Evolutionary conservation across 2,888 invertebrate species (phyloP), one percentile per base, ranked within the genome.

Genomic region (Lissonota sp.): DNA sequence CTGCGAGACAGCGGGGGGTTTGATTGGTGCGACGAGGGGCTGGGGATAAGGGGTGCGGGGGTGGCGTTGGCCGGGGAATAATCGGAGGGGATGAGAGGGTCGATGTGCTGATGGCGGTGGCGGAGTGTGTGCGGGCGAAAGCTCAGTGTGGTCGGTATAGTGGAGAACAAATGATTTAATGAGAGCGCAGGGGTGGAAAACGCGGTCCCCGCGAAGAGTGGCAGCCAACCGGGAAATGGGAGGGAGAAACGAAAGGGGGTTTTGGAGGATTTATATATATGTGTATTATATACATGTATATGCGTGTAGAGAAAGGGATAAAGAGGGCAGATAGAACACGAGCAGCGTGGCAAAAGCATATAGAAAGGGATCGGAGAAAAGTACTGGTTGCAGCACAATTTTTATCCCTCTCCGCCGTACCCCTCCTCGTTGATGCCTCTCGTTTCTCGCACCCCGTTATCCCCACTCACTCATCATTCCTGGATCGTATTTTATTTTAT

Each of bases 101-200:
- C 58, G 37, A 42, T 46, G 37, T 40, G 12, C 37, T 14, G 70
- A 74, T 70, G 58, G 62, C 49, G 73, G 70, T 73, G 55, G 55
- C 12, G 57, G 73, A 53, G 75, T 79, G 81, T 79, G 76, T 73
- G 49, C 64, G 74, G 78, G 66, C 78, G 72, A 57, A 77, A 77
- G 71, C 55, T 79, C 70, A 82, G 81, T 77, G 81, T 82, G 69
- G 80, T 69, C 79, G 85, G 75, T 78, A 26, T 26, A 85, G 82
- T 83, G 83, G 84, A 85, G 88, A 88, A 89, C 90, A 88, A 90
- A 88, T 87, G 89, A 88, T 87, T 89, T 90, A 90, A 90, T 88
- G 88, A 26, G 26, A 89, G 87, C 84, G 83, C 83, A 86, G 88
- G 88, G 87, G 87, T 85, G 87, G 86, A 85, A 26, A 88, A 87